A percentile compares a stretch with the other conserved stretches of the same genome.
These are phyloP conservation scores for Drosophila repleta DNA, from an alignment of 1,140 invertebrate genomes.

Conservation along the genomic window DNA sequence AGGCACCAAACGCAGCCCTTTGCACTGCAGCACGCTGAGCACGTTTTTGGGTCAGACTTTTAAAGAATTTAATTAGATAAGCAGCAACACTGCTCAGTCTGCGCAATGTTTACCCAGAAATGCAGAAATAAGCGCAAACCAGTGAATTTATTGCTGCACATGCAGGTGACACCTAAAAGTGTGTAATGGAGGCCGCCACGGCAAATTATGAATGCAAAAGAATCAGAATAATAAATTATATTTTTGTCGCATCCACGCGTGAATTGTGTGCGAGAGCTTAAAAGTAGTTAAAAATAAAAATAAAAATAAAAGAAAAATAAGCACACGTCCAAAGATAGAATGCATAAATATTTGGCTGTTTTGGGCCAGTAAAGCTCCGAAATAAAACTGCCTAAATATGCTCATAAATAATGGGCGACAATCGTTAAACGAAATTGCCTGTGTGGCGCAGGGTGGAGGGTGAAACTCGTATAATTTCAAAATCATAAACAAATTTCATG, in stretches of 20 bases:
- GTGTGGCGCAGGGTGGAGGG: neutral
- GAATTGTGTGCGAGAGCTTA: neutral
- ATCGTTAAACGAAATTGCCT: neutral
- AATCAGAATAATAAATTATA: conserved; percentile 48
- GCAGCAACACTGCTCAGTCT: neutral
- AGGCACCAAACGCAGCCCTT: conserved; percentile 33
- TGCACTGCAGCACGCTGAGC: neutral
- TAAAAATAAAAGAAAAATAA: conserved; percentile 13
- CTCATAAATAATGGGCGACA: conserved; percentile 52
- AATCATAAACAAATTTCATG: conserved; percentile 32
- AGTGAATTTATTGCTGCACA: conserved; percentile 18
- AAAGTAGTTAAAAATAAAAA: conserved; percentile 15
- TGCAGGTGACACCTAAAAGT: conserved; percentile 5
- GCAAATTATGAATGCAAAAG: conserved; percentile 32
- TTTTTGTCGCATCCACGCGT: conserved; percentile 29
- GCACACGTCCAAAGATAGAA: conserved; percentile 32
- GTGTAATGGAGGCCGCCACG: conserved; percentile 7
- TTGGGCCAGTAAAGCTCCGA: conserved; percentile 16
- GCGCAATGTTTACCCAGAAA: conserved; percentile 14
- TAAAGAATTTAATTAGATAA: neutral
- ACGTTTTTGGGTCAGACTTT: neutral
- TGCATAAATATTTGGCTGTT: conserved; percentile 54
- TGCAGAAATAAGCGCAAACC: conserved; percentile 3
- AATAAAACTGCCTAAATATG: conserved; percentile 44
- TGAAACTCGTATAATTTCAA: neutral